Evolutionary conservation across 2,113 vertebrate species (phyloP).

Genomic region (Phodopus roborovskii): DNA sequence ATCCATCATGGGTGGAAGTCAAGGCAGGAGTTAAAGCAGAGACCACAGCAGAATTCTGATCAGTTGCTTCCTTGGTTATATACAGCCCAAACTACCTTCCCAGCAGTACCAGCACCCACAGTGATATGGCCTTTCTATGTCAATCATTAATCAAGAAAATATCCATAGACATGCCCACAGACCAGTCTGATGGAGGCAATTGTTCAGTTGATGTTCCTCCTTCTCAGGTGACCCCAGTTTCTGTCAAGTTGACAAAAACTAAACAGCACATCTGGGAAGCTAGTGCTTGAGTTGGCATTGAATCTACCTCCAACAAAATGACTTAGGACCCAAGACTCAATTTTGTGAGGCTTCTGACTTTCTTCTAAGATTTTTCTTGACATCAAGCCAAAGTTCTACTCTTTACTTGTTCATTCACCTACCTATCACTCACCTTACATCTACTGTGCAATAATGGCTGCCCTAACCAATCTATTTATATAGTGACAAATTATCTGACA

Average conservation of each 20-base stretch:
- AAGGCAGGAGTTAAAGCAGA: background rate
- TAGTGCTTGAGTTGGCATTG: background rate
- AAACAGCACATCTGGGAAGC: background rate
- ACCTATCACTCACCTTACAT: background rate
- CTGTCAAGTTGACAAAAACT: background rate
- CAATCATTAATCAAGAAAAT: background rate
- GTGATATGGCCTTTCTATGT: background rate
- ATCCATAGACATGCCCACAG: background rate
- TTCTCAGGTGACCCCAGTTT: background rate
- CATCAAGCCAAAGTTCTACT: background rate
- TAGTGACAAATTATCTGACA: background rate
- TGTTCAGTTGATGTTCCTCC: background rate
- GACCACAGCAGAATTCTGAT: background rate
- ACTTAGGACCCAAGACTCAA: background rate
- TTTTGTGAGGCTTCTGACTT: conserved; percentile 30
- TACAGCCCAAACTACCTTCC: background rate
- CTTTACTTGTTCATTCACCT: background rate
- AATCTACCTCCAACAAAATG: background rate
- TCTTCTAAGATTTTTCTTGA: conserved; percentile 30
- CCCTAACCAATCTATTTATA: background rate
- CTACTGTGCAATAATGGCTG: background rate
- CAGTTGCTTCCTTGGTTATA: background rate
- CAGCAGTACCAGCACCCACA: background rate
- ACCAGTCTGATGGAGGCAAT: background rate
- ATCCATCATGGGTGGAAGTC: background rate